Percentiles rank a stretch among this genome's conserved stretches.
Conservation (phyloP, 2,797 vertebrate genomes). For the Anguilla marmorata region DNA sequence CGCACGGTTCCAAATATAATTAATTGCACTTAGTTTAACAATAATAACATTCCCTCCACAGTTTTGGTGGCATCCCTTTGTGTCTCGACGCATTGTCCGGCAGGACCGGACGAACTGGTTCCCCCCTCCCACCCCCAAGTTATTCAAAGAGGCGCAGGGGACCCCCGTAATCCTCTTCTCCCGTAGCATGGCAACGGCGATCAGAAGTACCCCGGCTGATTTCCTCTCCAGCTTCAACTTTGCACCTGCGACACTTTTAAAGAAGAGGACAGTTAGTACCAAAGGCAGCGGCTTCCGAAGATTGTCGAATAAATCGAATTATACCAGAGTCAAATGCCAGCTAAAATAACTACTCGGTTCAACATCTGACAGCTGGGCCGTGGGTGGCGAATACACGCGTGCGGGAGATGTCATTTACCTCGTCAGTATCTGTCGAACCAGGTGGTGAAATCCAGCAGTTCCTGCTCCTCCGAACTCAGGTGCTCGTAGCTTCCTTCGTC, state of each 20-base stretch:
- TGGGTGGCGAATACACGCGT: not conserved
- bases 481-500: constrained; percentile 87
- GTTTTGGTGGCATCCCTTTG: constrained; percentile 49
- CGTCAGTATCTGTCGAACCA: constrained; percentile 91
- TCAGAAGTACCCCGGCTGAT: constrained; percentile 48
- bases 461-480: constrained; percentile 86
- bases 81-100: constrained; percentile 36
- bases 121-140: constrained; percentile 36
- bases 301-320: not conserved
- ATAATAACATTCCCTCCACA: constrained; percentile 59
- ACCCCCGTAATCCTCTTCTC: constrained; percentile 39
- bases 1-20: constrained; percentile 42
- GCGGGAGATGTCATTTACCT: constrained; percentile 12
- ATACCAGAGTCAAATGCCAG: not conserved
- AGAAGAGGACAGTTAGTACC: constrained; percentile 54
- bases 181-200: constrained; percentile 49
- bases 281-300: constrained; percentile 26
- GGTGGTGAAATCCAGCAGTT: constrained; percentile 88
- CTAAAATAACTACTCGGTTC: not conserved
- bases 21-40: constrained; percentile 81
- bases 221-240: constrained; percentile 48
- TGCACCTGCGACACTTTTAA: constrained; percentile 57
- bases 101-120: constrained; percentile 33
- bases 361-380: not conserved
- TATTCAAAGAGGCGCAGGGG: constrained; percentile 48